Conservation (phyloP, 2,888 invertebrate genomes). For the Oscheius sp. region DNA sequence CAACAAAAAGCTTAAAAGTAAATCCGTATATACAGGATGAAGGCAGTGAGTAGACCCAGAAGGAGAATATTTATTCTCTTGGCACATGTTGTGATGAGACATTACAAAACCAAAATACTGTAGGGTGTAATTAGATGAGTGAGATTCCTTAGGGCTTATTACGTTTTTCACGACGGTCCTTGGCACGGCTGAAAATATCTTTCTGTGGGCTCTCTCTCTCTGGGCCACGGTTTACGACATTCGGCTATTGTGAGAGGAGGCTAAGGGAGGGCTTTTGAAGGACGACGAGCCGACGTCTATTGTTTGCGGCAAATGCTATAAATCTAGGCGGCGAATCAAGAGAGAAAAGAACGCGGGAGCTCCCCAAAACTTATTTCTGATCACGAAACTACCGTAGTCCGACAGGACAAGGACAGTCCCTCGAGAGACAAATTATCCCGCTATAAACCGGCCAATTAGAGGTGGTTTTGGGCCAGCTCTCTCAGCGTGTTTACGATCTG, state of each 20-base stretch:
- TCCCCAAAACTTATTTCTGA: not conserved
- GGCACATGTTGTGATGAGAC: not conserved
- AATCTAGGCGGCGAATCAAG: not conserved
- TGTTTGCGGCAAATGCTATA: constrained; percentile 10
- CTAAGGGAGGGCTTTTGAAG: not conserved
- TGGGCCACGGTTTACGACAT: constrained; percentile 10
- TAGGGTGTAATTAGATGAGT: not conserved
- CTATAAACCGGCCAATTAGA: constrained; percentile 1
- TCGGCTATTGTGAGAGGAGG: constrained; percentile 1
- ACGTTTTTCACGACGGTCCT: constrained; percentile 47
- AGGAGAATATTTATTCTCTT: not conserved
- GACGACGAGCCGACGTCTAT: not conserved
- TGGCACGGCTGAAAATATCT: constrained; percentile 41
- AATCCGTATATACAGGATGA: no score
- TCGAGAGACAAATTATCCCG: constrained; percentile 7
- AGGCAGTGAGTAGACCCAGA: not conserved
- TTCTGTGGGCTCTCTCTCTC: not conserved
- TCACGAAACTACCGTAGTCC: not conserved
- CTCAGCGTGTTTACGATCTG: constrained; percentile 12
- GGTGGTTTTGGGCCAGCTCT: not conserved
- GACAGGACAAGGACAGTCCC: not conserved
- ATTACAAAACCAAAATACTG: not conserved
- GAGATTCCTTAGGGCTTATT: constrained; percentile 18
- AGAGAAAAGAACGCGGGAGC: not conserved
- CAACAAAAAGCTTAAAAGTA: no score